Base-by-base conservation (phyloP, 1,140 invertebrate species). In the Pachyrhynchus sulphureomaculatus region DNA sequence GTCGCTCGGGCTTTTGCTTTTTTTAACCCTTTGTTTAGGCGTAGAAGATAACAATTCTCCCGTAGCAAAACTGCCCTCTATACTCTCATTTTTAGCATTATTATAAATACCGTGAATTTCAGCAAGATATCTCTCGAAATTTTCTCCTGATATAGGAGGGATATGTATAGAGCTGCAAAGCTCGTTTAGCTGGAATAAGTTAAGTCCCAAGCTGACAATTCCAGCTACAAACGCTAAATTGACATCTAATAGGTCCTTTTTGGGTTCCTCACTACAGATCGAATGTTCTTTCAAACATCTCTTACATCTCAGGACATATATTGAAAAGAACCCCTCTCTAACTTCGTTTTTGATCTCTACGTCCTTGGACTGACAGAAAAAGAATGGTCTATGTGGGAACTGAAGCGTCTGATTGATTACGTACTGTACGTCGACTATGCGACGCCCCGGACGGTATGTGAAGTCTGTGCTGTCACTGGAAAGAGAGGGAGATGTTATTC, bases 181-280 rank as follows among this genome's bases (percentile, higher is more conserved):
- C 42, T 67, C 65, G 24, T 65, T 65, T 34, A 67, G 26, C 21
- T 65, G 56, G 32, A 52, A 65, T 9, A 65, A 58, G 45, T 54
- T 41, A 29, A 64, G 29, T 9, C 62, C 53, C 13, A 67, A 37
- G 54, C 65, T 67, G 1, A 67, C 33, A 39, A 67, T 45, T 17
- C 65, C 65, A 10, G 65, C 65, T 4, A 67, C 58, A 33, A 58
- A 45, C 10, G 65, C 65, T 26, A 67, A 58, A 62, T 67, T 67
- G 1, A 58, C 58, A 33, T 57, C 52, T 24, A 67, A 34, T 18
- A 67, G 32, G 9, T 67, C 65, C 1, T 51, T 55, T 47, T 61
- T 45, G 0, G 65, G 62, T 26, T 67, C 62, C 47, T 67, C 65
- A 32, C 58, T 67, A 26, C 62, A 65, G 0, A 67, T 32, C 2